A percentile compares a stretch with the other conserved stretches of the same genome.
phyloP scores from a whole-genome alignment of 2,113 vertebrate genomes.

The Sterrhoptilus dennistouni region DNA sequence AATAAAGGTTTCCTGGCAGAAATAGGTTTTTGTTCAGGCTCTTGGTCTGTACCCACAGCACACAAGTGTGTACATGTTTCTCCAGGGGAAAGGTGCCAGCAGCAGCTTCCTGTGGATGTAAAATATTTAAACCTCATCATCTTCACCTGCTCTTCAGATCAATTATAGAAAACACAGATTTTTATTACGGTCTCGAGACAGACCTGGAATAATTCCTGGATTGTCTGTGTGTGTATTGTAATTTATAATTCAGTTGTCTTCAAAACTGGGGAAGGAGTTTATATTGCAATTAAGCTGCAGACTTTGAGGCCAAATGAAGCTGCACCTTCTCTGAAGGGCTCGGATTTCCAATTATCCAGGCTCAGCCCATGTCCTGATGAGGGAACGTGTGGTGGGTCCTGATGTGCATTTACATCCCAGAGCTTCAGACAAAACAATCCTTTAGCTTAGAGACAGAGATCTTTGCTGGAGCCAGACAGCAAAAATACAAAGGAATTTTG shows the following conservation, averaged over 20 bases:
- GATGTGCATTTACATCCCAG: background rate
- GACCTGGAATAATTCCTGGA: background rate
- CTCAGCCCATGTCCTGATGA: background rate
- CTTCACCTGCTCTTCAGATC: background rate
- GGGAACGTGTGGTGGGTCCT: background rate
- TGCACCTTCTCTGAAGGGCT: slow-evolving; percentile 9
- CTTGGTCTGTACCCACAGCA: background rate
- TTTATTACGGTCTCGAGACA: background rate
- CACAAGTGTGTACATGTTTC: background rate
- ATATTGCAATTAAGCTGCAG: slow-evolving; percentile 50
- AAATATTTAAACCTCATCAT: background rate
- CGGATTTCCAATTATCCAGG: background rate
- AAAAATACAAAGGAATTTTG: background rate
- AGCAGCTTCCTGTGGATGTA: background rate
- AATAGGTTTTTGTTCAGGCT: background rate
- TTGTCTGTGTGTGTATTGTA: background rate
- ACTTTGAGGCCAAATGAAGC: slow-evolving; percentile 16
- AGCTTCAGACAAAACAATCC: background rate
- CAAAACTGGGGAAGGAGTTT: slow-evolving; percentile 8
- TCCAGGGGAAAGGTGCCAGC: background rate
- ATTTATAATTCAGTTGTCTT: slow-evolving; percentile 32
- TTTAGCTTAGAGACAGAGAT: slow-evolving; percentile 6
- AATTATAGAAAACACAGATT: background rate
- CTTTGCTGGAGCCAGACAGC: slow-evolving; percentile 22
- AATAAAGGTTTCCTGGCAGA: background rate